Evolutionary conservation across 2,888 invertebrate genomes (phyloP).

Genomic region (Meloe dianella): DNA sequence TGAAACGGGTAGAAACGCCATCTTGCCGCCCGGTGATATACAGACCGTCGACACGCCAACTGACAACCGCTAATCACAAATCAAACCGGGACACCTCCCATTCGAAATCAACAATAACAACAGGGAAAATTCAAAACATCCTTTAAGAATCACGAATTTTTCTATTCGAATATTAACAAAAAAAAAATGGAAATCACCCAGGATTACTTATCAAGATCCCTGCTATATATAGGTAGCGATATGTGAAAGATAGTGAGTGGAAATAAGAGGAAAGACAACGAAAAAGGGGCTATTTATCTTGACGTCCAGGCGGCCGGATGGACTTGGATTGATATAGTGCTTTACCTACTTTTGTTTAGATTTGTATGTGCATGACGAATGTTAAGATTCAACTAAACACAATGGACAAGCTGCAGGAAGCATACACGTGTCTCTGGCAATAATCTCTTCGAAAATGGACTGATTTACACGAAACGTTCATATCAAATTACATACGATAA

Average conservation of each 20-base stretch:
- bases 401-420: constrained; percentile 33
- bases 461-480: neutral
- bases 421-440: constrained; percentile 13
- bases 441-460: neutral
- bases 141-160: neutral
- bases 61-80: constrained; percentile 48
- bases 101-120: neutral
- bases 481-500: neutral
- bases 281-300: constrained; percentile 35
- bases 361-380: constrained; percentile 45
- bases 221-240: neutral
- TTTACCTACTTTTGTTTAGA: constrained; percentile 46
- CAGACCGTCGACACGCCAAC: constrained; percentile 49
- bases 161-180: neutral
- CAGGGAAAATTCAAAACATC: neutral
- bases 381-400: constrained; percentile 42
- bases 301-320: constrained; percentile 36
- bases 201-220: neutral
- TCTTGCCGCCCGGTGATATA: constrained; percentile 47
- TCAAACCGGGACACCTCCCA: constrained; percentile 33
- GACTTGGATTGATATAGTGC: constrained; percentile 44
- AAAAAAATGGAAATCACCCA: neutral
- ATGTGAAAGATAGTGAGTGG: neutral
- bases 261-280: constrained; percentile 3
- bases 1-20: constrained; percentile 44